A percentile compares a stretch with the other conserved stretches of the same genome.
These are phyloP conservation scores for Epirrita christyi DNA, from an alignment of 2,888 invertebrate species.

Conservation along the genomic window DNA sequence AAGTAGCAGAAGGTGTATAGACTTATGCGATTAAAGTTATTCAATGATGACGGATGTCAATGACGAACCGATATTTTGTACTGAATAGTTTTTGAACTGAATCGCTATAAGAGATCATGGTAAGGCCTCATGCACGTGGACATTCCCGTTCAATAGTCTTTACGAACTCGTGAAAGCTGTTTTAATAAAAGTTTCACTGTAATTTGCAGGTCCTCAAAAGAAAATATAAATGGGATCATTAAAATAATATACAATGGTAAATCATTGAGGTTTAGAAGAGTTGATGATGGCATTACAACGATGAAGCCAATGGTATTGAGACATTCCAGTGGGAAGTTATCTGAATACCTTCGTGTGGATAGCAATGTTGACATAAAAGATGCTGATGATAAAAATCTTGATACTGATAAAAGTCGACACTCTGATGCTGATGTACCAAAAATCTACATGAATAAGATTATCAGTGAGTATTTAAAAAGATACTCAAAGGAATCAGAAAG, in stretches of 20 bases:
- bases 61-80: no score
- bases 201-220: conserved; percentile 51
- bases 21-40: no score
- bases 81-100: no score
- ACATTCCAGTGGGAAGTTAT: background rate
- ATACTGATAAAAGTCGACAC: background rate
- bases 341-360: background rate
- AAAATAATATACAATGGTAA: conserved; percentile 68
- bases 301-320: background rate
- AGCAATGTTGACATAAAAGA: conserved; percentile 8
- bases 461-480: conserved; percentile 52
- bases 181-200: conserved; percentile 9
- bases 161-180: background rate
- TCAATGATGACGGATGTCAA: no score
- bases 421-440: conserved; percentile 33
- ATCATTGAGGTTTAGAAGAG: conserved; percentile 49
- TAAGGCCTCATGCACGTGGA: no score
- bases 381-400: conserved; percentile 1
- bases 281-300: conserved; percentile 13
- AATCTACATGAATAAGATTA: conserved; percentile 46
- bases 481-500: conserved; percentile 17
- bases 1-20: no score
- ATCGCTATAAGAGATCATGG: no score
- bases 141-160: background rate
- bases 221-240: conserved; percentile 59